Percentiles rank a stretch among this genome's conserved stretches.
Conservation (phyloP, 1,140 invertebrate genomes). For the Campodea augens region DNA sequence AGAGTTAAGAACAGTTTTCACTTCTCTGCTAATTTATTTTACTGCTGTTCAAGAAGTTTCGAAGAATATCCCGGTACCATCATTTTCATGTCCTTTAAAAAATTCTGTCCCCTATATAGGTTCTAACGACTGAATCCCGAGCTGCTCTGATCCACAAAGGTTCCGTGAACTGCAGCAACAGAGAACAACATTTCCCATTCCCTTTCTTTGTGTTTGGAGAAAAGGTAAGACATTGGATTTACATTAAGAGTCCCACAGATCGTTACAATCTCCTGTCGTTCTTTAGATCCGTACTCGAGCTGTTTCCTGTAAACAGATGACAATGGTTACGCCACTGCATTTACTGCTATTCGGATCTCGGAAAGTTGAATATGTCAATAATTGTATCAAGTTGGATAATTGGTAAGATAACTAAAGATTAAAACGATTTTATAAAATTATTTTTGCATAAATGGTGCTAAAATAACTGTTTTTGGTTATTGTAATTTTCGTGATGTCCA, state of each 20-base stretch:
- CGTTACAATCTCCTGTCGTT: no score
- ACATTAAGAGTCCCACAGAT: conserved; percentile 3
- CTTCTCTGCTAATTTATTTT: no score
- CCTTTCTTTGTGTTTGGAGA: conserved; percentile 97
- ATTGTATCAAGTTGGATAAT: conserved; percentile 56
- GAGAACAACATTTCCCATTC: conserved; percentile 65
- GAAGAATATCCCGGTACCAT: no score
- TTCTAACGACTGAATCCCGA: conserved; percentile 87
- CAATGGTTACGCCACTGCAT: conserved; percentile 89
- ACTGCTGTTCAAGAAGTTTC: no score
- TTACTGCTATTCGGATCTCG: conserved; percentile 74
- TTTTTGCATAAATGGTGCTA: conserved; percentile 3
- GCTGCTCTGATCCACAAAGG: conserved; percentile 88
- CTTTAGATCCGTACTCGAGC: conserved; percentile 70
- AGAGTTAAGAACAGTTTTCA: no score
- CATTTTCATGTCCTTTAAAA: no score
- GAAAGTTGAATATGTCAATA: conserved; percentile 47
- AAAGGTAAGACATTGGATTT: conserved; percentile 38
- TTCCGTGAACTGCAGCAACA: conserved; percentile 83
- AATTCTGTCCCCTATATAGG: conserved; percentile 32
- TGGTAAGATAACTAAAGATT: conserved; percentile 30
- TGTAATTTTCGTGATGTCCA: no score
- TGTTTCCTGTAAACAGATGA: conserved; percentile 93
- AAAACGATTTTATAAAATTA: not conserved
- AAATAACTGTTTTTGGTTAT: not conserved